Evolutionary conservation across 2,113 vertebrate genomes (phyloP).

Genomic region (Alectura lathami): DNA sequence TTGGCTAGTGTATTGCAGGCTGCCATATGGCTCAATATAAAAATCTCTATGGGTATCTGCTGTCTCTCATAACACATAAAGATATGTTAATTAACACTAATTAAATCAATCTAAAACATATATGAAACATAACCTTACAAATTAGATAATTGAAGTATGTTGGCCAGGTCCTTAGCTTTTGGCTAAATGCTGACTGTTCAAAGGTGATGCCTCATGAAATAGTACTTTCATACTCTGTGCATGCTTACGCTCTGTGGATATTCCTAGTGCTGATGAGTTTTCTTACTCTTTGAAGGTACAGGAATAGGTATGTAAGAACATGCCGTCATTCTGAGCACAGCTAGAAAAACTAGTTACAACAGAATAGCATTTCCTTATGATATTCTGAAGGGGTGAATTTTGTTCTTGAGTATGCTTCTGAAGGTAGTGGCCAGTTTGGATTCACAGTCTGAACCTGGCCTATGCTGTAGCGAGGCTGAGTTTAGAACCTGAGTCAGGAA

Average conservation of each 20-base stretch:
- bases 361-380: not conserved
- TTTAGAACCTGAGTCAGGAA: not conserved
- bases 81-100: slow-evolving; percentile 20
- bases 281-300: not conserved
- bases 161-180: slow-evolving; percentile 1
- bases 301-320: not conserved
- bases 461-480: not conserved
- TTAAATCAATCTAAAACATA: slow-evolving; percentile 21
- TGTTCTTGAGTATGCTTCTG: not conserved
- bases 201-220: not conserved
- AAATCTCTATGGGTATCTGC: slow-evolving; percentile 53
- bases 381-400: not conserved
- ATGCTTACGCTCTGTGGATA: not conserved
- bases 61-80: slow-evolving; percentile 50
- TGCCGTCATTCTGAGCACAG: not conserved
- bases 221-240: not conserved
- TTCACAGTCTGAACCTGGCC: not conserved
- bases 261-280: not conserved
- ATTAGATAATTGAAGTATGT: slow-evolving; percentile 6
- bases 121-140: not conserved
- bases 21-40: slow-evolving; percentile 47
- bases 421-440: not conserved
- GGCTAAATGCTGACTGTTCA: not conserved
- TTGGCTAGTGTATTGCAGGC: slow-evolving; percentile 34
- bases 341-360: not conserved